Base-by-base conservation (phyloP, 92 coral and sea anemone genomes). In the Desmophyllum pertusum region DNA sequence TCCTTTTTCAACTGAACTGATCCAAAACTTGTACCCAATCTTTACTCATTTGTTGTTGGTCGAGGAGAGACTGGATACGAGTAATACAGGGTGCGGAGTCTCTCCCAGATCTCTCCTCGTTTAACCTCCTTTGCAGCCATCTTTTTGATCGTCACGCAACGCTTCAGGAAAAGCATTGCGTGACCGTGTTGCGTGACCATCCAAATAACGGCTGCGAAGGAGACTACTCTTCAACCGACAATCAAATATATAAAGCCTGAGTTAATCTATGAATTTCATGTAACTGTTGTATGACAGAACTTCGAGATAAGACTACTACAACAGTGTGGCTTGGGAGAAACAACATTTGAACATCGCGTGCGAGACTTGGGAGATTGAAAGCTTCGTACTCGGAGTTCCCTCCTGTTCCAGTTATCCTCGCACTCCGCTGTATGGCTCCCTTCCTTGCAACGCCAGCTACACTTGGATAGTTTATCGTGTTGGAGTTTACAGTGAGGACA, bases 401-500 rank as follows among this genome's bases (percentile, higher is more conserved):
- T 65, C 70, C 74, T 70, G 78, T 73, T 52, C 83, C 89, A 72
- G 61, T 57, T 59, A 23, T 73, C 86, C 40, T 72, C 86, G 27
- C 86, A 75, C n/a, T 85, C 87, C 3, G 78, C 52, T 43, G 84
- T 65, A 39, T 65, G 52, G 38, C 52, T 63, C 0, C 65, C 73
- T 50, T 69, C 78, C 53, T 67, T n/a, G 40, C 71, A 39, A n/a
- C 70, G 53, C 53, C 29, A 39, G 27, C 38, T 63, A 50, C 75
- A 72, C 84, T 38, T 70, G 42, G 62, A 11, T 27, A 77, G 86
- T 65, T 84, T 88, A 48, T 91, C 77, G 67, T 88, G 90, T 27
- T 91, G 94, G 27, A 88, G 79, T 78, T 85, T 90, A 85, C 94
- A 88, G 14, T 88, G 74, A 23, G 94, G 92, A 55, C 94, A 91